Percentiles rank a stretch among this genome's conserved stretches.
phyloP scores from a whole-genome alignment of 2,797 vertebrate species.

The Smutsia temminckii region DNA sequence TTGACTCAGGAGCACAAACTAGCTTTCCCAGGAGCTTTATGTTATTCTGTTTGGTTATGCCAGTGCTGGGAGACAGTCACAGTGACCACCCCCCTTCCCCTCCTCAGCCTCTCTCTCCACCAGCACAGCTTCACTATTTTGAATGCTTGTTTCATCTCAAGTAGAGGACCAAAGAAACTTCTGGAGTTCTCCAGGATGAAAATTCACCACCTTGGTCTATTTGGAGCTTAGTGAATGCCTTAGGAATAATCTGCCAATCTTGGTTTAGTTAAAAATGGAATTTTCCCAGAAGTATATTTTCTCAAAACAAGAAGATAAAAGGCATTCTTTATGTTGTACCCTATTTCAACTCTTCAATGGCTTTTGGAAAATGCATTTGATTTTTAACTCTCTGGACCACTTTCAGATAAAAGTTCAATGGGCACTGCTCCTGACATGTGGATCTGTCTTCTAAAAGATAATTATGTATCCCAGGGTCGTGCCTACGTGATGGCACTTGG shows the following conservation, averaged over 20 bases:
- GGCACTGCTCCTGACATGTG: neutral
- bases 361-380: neutral
- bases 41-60: too few species aligned
- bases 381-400: neutral
- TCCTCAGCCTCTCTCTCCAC: neutral
- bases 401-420: neutral
- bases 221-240: neutral
- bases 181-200: neutral
- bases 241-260: neutral
- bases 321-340: neutral
- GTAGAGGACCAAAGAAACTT: neutral
- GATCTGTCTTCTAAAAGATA: neutral
- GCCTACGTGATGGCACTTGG: neutral
- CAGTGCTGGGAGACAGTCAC: fast-evolving
- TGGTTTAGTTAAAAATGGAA: neutral
- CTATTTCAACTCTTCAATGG: neutral
- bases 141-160: neutral
- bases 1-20: too few species aligned
- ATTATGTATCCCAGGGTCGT: neutral
- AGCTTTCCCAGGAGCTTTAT: fast-evolving
- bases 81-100: neutral
- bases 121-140: neutral
- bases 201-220: neutral
- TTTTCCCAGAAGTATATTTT: neutral
- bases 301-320: neutral